These are phyloP conservation scores for Tetrapedia diversipes DNA, from an alignment of 2,888 invertebrate genomes.

Conservation along the genomic window DNA sequence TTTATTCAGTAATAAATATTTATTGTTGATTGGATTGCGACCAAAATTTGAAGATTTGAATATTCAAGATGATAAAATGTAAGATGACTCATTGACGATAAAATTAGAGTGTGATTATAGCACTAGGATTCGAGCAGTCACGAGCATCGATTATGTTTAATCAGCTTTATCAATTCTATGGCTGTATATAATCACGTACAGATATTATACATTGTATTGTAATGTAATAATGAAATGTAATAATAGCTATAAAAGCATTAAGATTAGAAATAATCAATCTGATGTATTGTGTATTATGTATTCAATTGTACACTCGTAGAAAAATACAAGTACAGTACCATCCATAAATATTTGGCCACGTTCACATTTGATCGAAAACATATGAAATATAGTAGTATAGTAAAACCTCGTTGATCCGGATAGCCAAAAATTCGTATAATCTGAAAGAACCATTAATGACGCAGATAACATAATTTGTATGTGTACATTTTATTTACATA, in stretches of 20 bases:
- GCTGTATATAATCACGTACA: background rate
- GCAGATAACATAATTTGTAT: no score
- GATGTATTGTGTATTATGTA: background rate
- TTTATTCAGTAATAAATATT: no score
- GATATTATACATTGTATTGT: background rate
- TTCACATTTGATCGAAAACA: no score
- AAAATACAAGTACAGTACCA: no score
- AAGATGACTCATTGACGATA: conserved; percentile 7
- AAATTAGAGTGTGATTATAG: conserved; percentile 4
- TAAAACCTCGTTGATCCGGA: no score
- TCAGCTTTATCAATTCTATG: background rate
- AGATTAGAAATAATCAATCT: background rate
- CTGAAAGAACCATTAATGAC: no score
- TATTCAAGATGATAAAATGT: background rate
- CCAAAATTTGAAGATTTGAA: background rate
- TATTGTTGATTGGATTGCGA: background rate
- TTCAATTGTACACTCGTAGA: background rate
- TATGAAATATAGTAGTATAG: no score
- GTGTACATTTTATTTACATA: no score
- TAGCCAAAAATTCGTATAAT: no score
- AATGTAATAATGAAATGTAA: no score
- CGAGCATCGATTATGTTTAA: background rate
- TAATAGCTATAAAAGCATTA: background rate
- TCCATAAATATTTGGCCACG: no score
- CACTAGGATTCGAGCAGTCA: background rate